phyloP scores from a whole-genome alignment of 2,113 vertebrate species.

The Andinoacara biseriatus region DNA sequence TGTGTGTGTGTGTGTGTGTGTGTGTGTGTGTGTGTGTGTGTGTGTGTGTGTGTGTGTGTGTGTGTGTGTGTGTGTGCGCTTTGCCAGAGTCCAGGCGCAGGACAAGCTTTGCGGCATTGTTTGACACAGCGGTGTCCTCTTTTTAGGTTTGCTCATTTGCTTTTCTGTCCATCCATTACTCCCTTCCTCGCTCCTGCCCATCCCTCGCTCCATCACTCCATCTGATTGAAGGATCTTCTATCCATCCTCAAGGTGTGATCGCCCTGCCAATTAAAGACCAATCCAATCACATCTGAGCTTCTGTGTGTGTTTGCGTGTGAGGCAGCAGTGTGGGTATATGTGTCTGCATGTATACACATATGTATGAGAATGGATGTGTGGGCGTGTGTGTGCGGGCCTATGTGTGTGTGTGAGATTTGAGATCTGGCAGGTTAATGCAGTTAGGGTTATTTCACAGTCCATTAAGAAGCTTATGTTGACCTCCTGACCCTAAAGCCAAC shows the following conservation, averaged over 20 bases:
- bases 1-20: slow-evolving; percentile 38
- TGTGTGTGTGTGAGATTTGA: slow-evolving; percentile 58
- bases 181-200: slow-evolving; percentile 70
- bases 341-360: slow-evolving; percentile 67
- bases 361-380: slow-evolving; percentile 80
- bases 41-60: slow-evolving; percentile 12
- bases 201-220: slow-evolving; percentile 75
- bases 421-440: slow-evolving; percentile 99
- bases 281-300: slow-evolving; percentile 92
- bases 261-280: slow-evolving; percentile 85
- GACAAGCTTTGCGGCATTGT: slow-evolving; percentile 35
- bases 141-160: slow-evolving; percentile 75
- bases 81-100: slow-evolving; percentile 22
- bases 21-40: slow-evolving; percentile 43
- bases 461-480: slow-evolving; percentile 99
- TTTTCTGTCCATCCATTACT: slow-evolving; percentile 61
- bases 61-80: slow-evolving; percentile 35
- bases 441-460: slow-evolving; percentile 99
- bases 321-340: slow-evolving; percentile 69
- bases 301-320: slow-evolving; percentile 85
- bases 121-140: slow-evolving; percentile 59
- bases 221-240: slow-evolving; percentile 78
- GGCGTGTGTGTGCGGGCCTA: slow-evolving; percentile 44
- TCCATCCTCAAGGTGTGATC: slow-evolving; percentile 77
- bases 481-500: slow-evolving; percentile 93